Base-by-base conservation (phyloP, 2,113 vertebrate species). In the Oncorhynchus gorbuscha region DNA sequence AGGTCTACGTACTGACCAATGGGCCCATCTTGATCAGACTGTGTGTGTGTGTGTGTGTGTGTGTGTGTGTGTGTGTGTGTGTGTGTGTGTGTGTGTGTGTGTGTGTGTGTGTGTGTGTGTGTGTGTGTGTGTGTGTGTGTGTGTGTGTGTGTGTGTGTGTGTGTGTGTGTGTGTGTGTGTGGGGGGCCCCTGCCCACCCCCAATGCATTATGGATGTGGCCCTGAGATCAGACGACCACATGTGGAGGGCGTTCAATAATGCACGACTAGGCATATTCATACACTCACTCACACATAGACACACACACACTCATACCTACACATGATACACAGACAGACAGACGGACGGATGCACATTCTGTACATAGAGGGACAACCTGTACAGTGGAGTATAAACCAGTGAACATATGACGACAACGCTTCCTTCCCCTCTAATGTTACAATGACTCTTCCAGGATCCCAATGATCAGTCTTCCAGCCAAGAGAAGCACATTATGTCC, bases 141-240 rank as follows among this genome's bases (percentile, higher is more conserved):
- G 24, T 24, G 24, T 24, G 24, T 24, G 24, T 24, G 24, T 24
- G 24, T 24, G 24, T 24, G 24, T 24, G 24, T 24, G 24, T 24
- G 24, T 24, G 24, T 24, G 24, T 24, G 24, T 24, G 24, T 24
- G 24, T 24, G 24, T 24, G 24, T 24, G 24, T 24, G 24, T 24
- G 24, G 24, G 24, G 78, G 80, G 11, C 20, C 28, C 48, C 71
- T 49, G 66, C 66, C 72, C 1, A 11, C 72, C 77, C 77, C 81
- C 76, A 74, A 88, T 92, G 71, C 80, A 88, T 91, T 80, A 89
- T 92, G 62, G 76, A 92, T 88, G 79, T 74, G 68, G 77, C 73
- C 74, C 82, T 77, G 72, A 81, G 84, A 86, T 89, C 84, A 90
- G 85, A 88, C 81, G 62, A 76, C 35, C 32, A 84, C 84, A 84